Evolutionary conservation across 1,140 invertebrate genomes (phyloP), one percentile per base, ranked within the genome.

Genomic region (Melitaea cinxia): DNA sequence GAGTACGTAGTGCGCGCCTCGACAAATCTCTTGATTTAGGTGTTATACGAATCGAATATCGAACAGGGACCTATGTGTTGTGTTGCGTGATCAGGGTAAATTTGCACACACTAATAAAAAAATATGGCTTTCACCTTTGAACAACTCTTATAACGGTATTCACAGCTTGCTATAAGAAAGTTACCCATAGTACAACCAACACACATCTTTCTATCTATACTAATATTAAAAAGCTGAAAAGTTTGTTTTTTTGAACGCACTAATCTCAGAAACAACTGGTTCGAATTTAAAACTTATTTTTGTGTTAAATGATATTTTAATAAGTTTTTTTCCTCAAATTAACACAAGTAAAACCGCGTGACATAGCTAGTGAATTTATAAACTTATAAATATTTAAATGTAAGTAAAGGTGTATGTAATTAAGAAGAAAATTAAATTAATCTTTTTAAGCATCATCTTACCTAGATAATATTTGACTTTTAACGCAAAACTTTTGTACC

Each of bases 11-110:
- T 74, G 77, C 75, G 77, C 75, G 83, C 79, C 75, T 82, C 83
- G 84, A 85, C 82, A 89, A 89, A 91, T 89, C 83, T 88, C 78
- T 82, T 87, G 86, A 91, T 89, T 91, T 91, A 89, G 80, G 74
- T 77, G 78, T 79, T 77, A 85, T 82, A 85, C 88, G 83, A 77
- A 72, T 73, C 77, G 83, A 85, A 89, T 88, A 87, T 86, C 85
- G 79, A 88, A 76, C 69, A 80, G 74, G 79, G 76, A 73, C 75
- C 79, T n/a, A n/a, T n/a, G n/a, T n/a, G n/a, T 72, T 82, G 74
- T 78, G 78, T 82, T 87, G 76, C 86, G 86, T 89, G 87, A 88
- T 85, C 79, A 63, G 85, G 68, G 72, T 89, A 84, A 78, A 88
- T 87, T 87, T 85, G 77, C 80, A 81, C 76, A 80, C 73, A 67